phyloP scores from a whole-genome alignment of 2,797 vertebrate genomes.

The Parotocinclus haroldoi region DNA sequence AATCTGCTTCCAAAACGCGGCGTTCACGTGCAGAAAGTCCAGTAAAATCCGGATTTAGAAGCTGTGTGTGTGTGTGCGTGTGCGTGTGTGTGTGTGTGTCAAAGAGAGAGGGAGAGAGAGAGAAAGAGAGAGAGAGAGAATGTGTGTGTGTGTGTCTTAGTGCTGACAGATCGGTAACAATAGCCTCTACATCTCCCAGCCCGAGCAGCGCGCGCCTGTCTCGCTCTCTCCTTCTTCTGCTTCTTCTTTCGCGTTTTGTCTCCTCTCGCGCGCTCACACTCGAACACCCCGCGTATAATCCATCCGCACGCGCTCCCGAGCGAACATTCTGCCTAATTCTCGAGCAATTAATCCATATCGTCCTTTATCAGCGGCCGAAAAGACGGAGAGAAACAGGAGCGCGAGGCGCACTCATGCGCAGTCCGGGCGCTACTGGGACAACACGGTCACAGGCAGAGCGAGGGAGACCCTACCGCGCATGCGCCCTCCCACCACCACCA shows the following conservation, averaged over 20 bases:
- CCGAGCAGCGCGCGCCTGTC: conserved; percentile 17
- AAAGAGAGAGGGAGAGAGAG: too few species aligned
- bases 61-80: conserved; percentile 1
- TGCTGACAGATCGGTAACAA: conserved; percentile 72
- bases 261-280: conserved; percentile 52
- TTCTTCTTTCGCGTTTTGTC: background rate
- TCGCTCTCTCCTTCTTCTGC: background rate
- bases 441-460: conserved; percentile 9
- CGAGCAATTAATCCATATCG: background rate
- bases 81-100: background rate
- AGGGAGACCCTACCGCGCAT: conserved; percentile 19
- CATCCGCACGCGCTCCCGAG: conserved; percentile 23
- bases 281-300: conserved; percentile 63
- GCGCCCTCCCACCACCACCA: background rate
- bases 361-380: background rate
- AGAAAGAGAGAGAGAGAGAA: background rate
- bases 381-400: conserved; percentile 1
- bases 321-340: background rate
- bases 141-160: conserved; percentile 39
- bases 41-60: conserved; percentile 18
- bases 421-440: conserved; percentile 26
- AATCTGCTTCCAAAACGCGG: background rate
- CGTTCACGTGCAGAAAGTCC: conserved; percentile 5
- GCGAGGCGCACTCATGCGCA: conserved; percentile 29
- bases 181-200: conserved; percentile 63